Percentiles rank a stretch among this genome's conserved stretches.
Evolutionary conservation across 1,140 invertebrate genomes (phyloP).

Genomic region (Acromyrmex heyeri): DNA sequence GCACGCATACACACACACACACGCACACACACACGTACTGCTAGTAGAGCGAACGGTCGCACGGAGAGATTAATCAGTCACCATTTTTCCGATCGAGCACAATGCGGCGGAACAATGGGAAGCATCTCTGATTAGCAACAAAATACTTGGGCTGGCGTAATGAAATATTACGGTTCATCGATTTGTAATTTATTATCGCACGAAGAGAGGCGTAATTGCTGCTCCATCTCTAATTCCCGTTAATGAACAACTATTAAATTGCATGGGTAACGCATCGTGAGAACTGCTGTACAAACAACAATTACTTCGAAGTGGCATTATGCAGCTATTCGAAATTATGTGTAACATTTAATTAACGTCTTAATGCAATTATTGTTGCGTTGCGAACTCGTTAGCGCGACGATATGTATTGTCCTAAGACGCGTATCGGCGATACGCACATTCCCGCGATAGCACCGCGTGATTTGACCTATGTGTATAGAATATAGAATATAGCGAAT

Average conservation of each 20-base stretch:
- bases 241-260: slow-evolving; percentile 76
- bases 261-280: slow-evolving; percentile 65
- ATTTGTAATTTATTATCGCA: slow-evolving; percentile 74
- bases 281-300: slow-evolving; percentile 75
- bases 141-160: slow-evolving; percentile 71
- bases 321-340: slow-evolving; percentile 70
- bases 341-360: slow-evolving; percentile 70
- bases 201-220: slow-evolving; percentile 76
- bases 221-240: slow-evolving; percentile 73
- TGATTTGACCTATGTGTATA: slow-evolving; percentile 49
- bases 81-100: slow-evolving; percentile 57
- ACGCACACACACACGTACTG: background rate
- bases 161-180: slow-evolving; percentile 76
- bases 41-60: slow-evolving; percentile 26
- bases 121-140: slow-evolving; percentile 69
- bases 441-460: slow-evolving; percentile 1
- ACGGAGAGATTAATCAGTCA: slow-evolving; percentile 60
- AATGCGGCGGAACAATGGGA: slow-evolving; percentile 43
- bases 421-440: slow-evolving; percentile 7
- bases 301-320: slow-evolving; percentile 70
- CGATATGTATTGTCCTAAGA: slow-evolving; percentile 63
- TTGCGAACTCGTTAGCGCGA: slow-evolving; percentile 66
- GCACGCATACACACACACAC: no score
- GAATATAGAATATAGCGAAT: slow-evolving; percentile 50
- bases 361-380: slow-evolving; percentile 64